phyloP scores from a whole-genome alignment of 1,140 invertebrate species.

The Hypothenemus hampei region DNA sequence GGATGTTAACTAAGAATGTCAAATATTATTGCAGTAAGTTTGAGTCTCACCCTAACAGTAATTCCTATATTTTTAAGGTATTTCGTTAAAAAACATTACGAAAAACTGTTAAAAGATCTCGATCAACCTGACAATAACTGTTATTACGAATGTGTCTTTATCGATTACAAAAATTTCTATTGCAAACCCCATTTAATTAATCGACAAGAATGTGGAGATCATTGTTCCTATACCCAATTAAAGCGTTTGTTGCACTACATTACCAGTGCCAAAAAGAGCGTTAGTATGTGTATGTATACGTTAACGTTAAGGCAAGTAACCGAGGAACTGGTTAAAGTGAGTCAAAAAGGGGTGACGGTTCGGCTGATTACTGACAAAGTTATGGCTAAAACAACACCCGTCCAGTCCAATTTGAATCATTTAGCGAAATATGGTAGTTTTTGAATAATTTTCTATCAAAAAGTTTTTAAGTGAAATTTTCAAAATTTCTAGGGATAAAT shows the following conservation, averaged over 20 bases:
- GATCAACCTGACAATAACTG: constrained; percentile 17
- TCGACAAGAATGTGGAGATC: constrained; percentile 27
- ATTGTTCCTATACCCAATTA: constrained; percentile 28
- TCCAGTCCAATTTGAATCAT: constrained; percentile 16
- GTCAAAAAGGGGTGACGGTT: constrained; percentile 31
- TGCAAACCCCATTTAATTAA: constrained; percentile 28
- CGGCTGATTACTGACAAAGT: constrained; percentile 33
- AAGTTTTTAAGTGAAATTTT: neutral
- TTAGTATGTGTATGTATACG: constrained; percentile 34
- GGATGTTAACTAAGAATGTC: no score
- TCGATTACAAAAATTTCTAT: constrained; percentile 26
- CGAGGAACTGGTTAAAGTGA: constrained; percentile 28
- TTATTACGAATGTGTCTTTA: constrained; percentile 32
- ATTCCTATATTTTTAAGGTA: constrained; percentile 24
- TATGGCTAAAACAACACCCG: constrained; percentile 17
- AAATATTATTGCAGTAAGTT: no score
- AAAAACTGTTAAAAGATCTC: constrained; percentile 6
- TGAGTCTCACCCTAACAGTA: no score
- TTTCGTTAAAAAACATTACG: constrained; percentile 25
- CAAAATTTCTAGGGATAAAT: constrained; percentile 24
- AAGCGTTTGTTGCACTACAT: constrained; percentile 28
- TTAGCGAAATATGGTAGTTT: constrained; percentile 25
- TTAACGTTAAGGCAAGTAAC: constrained; percentile 30
- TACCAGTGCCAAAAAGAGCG: constrained; percentile 30
- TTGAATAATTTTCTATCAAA: neutral